A percentile compares a stretch with the other conserved stretches of the same genome.
phyloP scores from a whole-genome alignment of 2,113 vertebrate species.

The Xiphorhynchus elegans region DNA sequence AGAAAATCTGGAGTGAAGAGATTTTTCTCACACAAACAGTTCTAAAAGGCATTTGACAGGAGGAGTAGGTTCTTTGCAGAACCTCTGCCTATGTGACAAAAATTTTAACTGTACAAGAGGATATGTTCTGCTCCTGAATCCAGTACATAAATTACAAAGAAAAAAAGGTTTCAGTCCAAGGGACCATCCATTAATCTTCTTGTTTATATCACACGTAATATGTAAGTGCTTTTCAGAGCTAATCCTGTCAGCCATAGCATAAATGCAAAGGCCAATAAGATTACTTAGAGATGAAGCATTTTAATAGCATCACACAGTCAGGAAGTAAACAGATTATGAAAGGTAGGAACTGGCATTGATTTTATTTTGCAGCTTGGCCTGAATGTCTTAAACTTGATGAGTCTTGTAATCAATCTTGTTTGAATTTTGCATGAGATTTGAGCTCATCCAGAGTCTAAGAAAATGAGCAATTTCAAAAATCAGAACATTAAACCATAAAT shows the following conservation, averaged over 20 bases:
- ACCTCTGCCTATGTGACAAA: neutral
- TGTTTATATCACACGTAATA: conserved; percentile 30
- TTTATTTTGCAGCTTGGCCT: conserved; percentile 26
- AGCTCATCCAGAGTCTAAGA: neutral
- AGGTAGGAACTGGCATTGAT: conserved; percentile 38
- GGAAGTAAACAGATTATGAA: conserved; percentile 55
- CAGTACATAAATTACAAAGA: neutral
- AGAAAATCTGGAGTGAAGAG: neutral
- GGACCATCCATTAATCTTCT: neutral
- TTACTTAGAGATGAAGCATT: conserved; percentile 13
- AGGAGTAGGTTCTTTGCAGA: neutral
- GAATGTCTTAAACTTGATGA: conserved; percentile 9
- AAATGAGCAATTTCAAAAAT: neutral
- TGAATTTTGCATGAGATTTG: conserved; percentile 20
- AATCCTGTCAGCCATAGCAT: conserved; percentile 25
- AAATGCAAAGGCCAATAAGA: conserved; percentile 8
- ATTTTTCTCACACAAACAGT: neutral
- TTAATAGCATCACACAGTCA: conserved; percentile 48
- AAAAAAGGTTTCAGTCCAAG: conserved; percentile 12
- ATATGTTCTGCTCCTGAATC: neutral
- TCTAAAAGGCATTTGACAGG: neutral
- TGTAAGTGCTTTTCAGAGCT: conserved; percentile 39
- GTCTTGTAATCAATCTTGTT: conserved; percentile 27
- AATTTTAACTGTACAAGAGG: neutral
- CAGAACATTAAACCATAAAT: neutral